These are phyloP conservation scores for Spilogale gracilis DNA, from an alignment of 2,113 vertebrate genomes.

Conservation along the genomic window DNA sequence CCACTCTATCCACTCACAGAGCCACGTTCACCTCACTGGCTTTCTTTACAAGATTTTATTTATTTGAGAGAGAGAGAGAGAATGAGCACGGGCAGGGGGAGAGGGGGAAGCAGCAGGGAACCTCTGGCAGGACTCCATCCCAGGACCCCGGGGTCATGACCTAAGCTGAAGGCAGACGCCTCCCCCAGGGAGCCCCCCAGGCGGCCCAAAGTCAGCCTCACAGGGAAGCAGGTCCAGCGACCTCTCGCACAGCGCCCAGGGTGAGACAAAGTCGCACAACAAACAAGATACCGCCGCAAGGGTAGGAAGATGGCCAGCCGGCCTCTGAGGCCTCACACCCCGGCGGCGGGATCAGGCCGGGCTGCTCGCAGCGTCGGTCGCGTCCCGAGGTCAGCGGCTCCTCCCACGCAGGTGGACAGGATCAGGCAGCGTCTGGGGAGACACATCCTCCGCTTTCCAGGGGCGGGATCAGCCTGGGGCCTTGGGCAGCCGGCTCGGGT, in stretches of 20 bases:
- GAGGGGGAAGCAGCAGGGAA: not conserved
- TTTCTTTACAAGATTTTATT: not conserved
- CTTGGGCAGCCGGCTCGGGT: no score
- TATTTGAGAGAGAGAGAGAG: not conserved
- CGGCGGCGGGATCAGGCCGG: not conserved
- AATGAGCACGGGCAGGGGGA: not conserved
- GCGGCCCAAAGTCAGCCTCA: not conserved
- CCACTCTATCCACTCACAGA: not conserved
- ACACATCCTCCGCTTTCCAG: not conserved
- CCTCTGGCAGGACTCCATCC: not conserved
- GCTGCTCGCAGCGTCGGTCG: not conserved
- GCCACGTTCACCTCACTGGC: not conserved
- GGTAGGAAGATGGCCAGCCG: no score
- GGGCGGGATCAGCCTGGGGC: not conserved
- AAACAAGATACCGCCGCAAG: no score
- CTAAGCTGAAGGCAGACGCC: not conserved
- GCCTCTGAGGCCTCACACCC: not conserved
- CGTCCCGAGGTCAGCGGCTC: not conserved
- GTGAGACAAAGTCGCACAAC: no score
- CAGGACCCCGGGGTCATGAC: not conserved
- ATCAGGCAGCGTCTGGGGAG: not conserved
- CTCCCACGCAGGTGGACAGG: no score
- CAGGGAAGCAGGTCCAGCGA: not conserved
- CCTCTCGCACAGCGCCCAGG: no score
- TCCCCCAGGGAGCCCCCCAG: no score